Evolutionary conservation across 1,140 invertebrate genomes (phyloP).

Genomic region (Diorhabda elongata): DNA sequence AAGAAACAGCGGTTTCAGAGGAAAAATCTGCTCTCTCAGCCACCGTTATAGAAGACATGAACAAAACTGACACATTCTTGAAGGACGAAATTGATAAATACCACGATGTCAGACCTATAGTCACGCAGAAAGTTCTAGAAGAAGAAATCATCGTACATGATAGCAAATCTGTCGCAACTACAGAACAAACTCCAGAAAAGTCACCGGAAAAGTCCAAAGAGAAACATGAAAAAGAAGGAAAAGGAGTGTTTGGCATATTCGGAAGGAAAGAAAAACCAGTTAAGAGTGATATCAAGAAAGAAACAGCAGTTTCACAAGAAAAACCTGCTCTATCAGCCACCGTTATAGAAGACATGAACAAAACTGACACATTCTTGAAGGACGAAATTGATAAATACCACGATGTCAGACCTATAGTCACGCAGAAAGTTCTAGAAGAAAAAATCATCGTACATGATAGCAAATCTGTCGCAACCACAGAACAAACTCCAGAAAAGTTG

Average conservation of each 20-base stretch:
- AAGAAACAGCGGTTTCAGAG: neutral
- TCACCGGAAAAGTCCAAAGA: no score
- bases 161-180: neutral
- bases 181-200: neutral
- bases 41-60: slow-evolving; percentile 15
- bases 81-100: slow-evolving; percentile 25
- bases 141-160: neutral
- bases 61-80: slow-evolving; percentile 21
- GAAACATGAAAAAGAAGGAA: slow-evolving; percentile 14
- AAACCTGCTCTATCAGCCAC: slow-evolving; percentile 13
- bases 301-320: neutral
- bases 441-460: neutral
- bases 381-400: slow-evolving; percentile 27
- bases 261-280: slow-evolving; percentile 14
- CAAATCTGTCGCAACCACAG: neutral
- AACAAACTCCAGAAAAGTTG: neutral
- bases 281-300: slow-evolving; percentile 7
- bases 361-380: slow-evolving; percentile 23
- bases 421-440: neutral
- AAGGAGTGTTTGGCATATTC: slow-evolving; percentile 21
- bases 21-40: slow-evolving; percentile 17
- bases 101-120: slow-evolving; percentile 21
- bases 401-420: slow-evolving; percentile 17
- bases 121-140: neutral
- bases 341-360: slow-evolving; percentile 17